Conservation (phyloP, 2,888 invertebrate species). For the Toxonevra muliebris region DNA sequence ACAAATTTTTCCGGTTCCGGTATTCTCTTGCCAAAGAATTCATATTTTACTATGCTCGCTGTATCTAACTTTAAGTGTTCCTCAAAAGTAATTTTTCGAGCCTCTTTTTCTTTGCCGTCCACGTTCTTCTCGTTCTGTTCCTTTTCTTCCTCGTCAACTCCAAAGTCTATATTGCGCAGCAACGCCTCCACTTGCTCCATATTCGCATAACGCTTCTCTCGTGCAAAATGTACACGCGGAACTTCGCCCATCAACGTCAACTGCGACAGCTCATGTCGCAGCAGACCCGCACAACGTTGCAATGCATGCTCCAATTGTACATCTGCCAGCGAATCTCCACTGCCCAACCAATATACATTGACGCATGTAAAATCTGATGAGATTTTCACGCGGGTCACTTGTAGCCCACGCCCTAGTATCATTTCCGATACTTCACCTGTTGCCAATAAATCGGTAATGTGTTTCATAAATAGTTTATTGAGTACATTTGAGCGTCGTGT, state of each 20-base stretch:
- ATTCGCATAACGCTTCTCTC: constrained; percentile 71
- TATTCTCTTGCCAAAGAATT: constrained; percentile 39
- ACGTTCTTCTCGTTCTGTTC: constrained; percentile 23
- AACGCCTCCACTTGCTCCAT: constrained; percentile 71
- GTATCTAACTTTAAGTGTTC: constrained; percentile 31
- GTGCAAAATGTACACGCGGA: constrained; percentile 78
- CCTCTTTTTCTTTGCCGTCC: neutral
- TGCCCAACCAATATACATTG: constrained; percentile 78
- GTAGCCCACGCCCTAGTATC: constrained; percentile 72
- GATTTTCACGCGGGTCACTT: constrained; percentile 77
- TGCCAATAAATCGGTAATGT: constrained; percentile 81
- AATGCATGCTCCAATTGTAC: constrained; percentile 69
- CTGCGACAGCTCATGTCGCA: constrained; percentile 79
- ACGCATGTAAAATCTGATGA: constrained; percentile 73
- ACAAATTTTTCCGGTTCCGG: constrained; percentile 39
- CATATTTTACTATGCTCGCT: constrained; percentile 27
- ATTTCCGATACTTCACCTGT: constrained; percentile 73
- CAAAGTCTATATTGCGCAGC: constrained; percentile 73
- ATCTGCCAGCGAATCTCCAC: constrained; percentile 59
- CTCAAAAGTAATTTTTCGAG: neutral
- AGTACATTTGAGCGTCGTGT: constrained; percentile 73
- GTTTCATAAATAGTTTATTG: constrained; percentile 83
- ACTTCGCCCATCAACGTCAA: constrained; percentile 79
- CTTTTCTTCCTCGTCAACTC: constrained; percentile 70
- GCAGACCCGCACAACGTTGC: constrained; percentile 67